Evolutionary conservation across 2,797 vertebrate genomes (phyloP), one percentile per base, ranked within the genome.

Genomic region (Neoniphon sammara): DNA sequence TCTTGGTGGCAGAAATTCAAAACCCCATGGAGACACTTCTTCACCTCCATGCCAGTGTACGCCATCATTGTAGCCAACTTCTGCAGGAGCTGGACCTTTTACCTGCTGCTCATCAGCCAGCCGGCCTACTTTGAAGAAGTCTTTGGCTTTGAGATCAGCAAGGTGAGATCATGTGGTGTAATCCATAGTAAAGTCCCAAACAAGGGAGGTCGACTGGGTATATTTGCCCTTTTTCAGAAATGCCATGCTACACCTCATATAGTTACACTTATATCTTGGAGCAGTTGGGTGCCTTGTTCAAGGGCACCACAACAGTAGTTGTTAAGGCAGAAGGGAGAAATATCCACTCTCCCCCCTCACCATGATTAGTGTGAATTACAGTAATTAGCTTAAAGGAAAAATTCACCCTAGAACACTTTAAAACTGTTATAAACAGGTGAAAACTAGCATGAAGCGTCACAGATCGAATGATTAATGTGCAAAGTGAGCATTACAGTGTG

Each of bases 61-160:
- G 95, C 95, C 78, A 96, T 96, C 75, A 95, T 96, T 2, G 95
- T 96, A 63, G 95, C 95, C 77, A 95, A 96, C 86, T 96, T 96
- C 83, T 96, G 95, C 91, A 91, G 95, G 52, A 95, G 95, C 61
- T 96, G 95, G 95, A 96, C 95, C 1, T 96, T 96, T 88, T 96
- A 96, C 85, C 80, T 96, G 83, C 93, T 96, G 14, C 94, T 96
- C 21, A 96, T 96, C 86, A 95, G 94, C 78, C 95, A 96, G 88
- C 95, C 95, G 0, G 95, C 95, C 36, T 96, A 96, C 85, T 96
- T 95, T 23, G 94, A 96, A 82, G 95, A 95, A 77, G 95, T 95
- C 61, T 95, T 96, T 44, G 93, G 95, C 58, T 95, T 96, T 47
- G 94, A 94, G 90, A 95, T 96, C 89, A 95, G 95, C 87, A 96